phyloP scores from a whole-genome alignment of 2,113 vertebrate genomes.

The Paedocypris sp. region DNA sequence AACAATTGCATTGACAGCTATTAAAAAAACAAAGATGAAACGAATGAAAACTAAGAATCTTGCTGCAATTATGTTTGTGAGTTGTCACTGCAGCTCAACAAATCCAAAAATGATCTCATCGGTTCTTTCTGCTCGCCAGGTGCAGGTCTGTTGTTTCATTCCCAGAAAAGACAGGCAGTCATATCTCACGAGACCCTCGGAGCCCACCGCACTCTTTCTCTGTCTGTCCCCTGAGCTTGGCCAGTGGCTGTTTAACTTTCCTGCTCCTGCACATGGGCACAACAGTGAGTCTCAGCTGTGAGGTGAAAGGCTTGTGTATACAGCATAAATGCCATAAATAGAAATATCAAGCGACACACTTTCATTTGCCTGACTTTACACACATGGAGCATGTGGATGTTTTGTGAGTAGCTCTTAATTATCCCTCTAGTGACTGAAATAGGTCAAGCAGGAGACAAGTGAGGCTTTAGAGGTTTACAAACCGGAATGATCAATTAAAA shows the following conservation, averaged over 20 bases:
- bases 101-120: too few relatives aligned
- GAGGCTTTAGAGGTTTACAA: too few relatives aligned
- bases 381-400: not conserved
- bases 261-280: not conserved
- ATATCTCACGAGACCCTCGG: not conserved
- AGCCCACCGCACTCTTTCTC: not conserved
- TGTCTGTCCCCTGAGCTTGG: not conserved
- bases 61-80: too few relatives aligned
- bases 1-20: too few relatives aligned
- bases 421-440: not conserved
- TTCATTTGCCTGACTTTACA: not conserved
- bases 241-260: conserved; percentile 16
- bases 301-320: not conserved
- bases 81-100: too few relatives aligned
- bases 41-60: too few relatives aligned
- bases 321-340: not conserved
- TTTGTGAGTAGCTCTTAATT: not conserved
- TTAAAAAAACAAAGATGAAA: too few relatives aligned
- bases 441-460: not conserved
- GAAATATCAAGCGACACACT: not conserved
- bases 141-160: not conserved
- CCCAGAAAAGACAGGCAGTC: not conserved
- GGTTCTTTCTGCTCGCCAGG: not conserved
- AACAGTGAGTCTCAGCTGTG: not conserved
- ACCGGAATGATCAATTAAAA: too few relatives aligned